Percentiles rank a stretch among this genome's conserved stretches.
Evolutionary conservation across 2,113 vertebrate species (phyloP).

Genomic region (Brachypodius melanocephalos): DNA sequence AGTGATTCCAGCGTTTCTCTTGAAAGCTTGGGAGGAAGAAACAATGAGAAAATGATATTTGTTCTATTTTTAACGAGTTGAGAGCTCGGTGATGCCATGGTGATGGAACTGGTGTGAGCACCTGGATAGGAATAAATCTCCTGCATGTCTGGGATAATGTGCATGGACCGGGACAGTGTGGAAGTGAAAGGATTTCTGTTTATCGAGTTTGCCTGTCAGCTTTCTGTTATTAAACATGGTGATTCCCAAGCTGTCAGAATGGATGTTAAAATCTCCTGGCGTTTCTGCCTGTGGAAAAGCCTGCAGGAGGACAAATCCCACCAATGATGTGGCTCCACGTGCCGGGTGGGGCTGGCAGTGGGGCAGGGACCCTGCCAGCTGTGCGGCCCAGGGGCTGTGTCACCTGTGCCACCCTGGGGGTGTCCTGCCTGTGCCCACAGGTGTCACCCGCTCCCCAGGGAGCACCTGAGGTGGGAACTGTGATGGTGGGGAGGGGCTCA

Average conservation of each 20-base stretch:
- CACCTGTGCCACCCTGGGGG: fast-evolving
- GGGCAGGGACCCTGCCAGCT: not conserved
- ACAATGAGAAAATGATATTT: constrained; percentile 2
- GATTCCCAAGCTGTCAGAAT: constrained; percentile 9
- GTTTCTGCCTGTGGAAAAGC: not conserved
- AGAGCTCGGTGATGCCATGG: not conserved
- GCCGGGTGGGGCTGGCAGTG: not conserved
- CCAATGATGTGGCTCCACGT: not conserved
- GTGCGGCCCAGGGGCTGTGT: fast-evolving
- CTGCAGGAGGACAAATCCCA: constrained; percentile 24
- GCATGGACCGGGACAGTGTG: not conserved
- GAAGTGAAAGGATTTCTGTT: not conserved
- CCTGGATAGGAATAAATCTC: not conserved
- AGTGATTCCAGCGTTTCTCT: not conserved
- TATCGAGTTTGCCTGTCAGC: not conserved
- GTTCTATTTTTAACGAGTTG: constrained; percentile 32
- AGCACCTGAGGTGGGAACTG: fast-evolving
- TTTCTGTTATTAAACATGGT: not conserved
- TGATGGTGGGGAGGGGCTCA: fast-evolving
- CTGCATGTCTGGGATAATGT: not conserved
- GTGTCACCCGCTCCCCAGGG: fast-evolving
- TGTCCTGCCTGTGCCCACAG: not conserved
- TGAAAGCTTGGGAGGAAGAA: not conserved
- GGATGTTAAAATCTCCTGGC: constrained; percentile 32
- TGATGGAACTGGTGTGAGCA: not conserved